Base-by-base conservation (phyloP, 2,888 invertebrate genomes). In the Nebria salina region DNA sequence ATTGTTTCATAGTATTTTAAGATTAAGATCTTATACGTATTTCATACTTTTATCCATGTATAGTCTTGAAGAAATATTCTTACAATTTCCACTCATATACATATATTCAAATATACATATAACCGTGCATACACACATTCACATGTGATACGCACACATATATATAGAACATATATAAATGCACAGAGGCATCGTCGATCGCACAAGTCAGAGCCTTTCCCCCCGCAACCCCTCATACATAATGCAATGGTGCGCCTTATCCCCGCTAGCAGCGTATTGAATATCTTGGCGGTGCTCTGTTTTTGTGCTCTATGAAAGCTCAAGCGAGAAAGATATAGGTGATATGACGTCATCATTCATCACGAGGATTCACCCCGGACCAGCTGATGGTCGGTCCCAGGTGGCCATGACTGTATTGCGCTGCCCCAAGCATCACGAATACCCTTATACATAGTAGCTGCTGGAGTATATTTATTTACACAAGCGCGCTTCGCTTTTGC, bases 321-420 rank as follows among this genome's bases (percentile, higher is more conserved):
- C 72, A 72, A 42, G 65, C 26, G 70, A 74, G 79, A 42, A 25
- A 42, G 9, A 34, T 65, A 42, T 42, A 54, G 68, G 26, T 54
- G 54, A 41, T 54, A 72, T 81, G 81, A 81, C 81, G 81, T 81
- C 81, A 81, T 81, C 81, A 81, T 81, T 81, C 81, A 81, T 81
- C 81, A 81, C 81, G 64, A 75, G 76, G 75, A 75, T 75, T 77
- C 77, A 78, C 78, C 78, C 75, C 83, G 82, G 83, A 82, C 82
- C 85, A 85, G 84, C 84, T 85, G 84, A 84, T 84, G 84, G 83
- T 82, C 83, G 84, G 85, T 84, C 85, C 84, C 85, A 85, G 85
- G 85, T 85, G 85, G 85, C 54, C 75, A 41, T 20, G 54, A 54
- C 54, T 54, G 54, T 54, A 54, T 13, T 13, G 54, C 54, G 54